A percentile compares a stretch with the other conserved stretches of the same genome.
phyloP scores from a whole-genome alignment of 2,113 vertebrate genomes.

The Eclectus roratus region DNA sequence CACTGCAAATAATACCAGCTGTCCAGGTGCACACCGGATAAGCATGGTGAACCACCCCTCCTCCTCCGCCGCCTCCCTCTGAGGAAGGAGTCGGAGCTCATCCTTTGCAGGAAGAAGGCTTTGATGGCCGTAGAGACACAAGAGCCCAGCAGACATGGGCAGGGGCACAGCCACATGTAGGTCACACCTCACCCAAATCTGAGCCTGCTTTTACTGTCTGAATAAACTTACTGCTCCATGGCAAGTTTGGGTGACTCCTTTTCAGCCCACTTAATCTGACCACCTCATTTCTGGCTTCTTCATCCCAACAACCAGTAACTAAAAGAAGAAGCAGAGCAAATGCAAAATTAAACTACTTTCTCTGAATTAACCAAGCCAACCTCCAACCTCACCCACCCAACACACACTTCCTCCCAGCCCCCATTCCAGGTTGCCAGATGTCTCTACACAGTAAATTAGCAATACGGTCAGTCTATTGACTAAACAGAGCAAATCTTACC shows the following conservation, averaged over 20 bases:
- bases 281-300: neutral
- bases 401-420: neutral
- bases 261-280: neutral
- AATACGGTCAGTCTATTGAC: neutral
- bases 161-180: fast-evolving
- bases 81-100: neutral
- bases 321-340: neutral
- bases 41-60: conserved; percentile 52
- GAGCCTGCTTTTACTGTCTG: neutral
- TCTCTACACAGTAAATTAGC: neutral
- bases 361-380: neutral
- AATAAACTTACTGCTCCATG: neutral
- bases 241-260: neutral
- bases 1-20: conserved; percentile 53
- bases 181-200: neutral
- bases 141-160: neutral
- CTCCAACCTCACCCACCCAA: neutral
- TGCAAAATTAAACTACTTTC: neutral
- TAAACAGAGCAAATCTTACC: neutral
- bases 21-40: conserved; percentile 52
- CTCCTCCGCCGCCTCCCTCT: neutral
- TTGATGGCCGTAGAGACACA: neutral
- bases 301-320: neutral
- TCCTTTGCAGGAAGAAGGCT: neutral
- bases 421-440: neutral